Evolutionary conservation across 1,140 invertebrate genomes (phyloP).

Genomic region (Onthophagus taurus): DNA sequence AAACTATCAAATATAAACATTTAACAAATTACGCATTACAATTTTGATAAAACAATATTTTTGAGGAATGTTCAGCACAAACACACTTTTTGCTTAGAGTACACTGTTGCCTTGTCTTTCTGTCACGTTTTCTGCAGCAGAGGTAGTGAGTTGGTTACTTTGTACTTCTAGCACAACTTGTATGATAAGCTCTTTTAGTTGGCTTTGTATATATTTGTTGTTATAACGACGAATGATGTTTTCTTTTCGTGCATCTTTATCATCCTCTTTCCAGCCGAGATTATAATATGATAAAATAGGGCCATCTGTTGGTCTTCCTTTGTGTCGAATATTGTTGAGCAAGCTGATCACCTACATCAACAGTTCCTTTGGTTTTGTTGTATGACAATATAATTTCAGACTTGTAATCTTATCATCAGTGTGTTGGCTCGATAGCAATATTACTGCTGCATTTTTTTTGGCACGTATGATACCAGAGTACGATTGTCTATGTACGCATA

Average conservation of each 20-base stretch:
- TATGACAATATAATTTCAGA: no score
- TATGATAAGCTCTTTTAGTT: not conserved
- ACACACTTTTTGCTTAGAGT: no score
- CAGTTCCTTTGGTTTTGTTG: no score
- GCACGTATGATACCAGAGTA: slow-evolving; percentile 18
- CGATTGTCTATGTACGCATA: no score
- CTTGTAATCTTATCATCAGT: slow-evolving; percentile 17
- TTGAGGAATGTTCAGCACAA: slow-evolving; percentile 1
- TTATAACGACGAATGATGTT: no score
- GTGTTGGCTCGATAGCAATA: slow-evolving; percentile 19
- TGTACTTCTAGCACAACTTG: not conserved
- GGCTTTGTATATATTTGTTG: no score
- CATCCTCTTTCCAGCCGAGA: slow-evolving; percentile 3
- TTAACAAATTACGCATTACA: not conserved
- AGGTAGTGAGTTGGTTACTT: not conserved
- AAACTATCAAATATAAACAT: not conserved
- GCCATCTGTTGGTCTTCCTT: slow-evolving; percentile 13
- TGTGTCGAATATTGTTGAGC: no score
- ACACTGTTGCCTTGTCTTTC: slow-evolving; percentile 1
- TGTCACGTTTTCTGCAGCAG: not conserved
- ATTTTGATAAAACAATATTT: not conserved
- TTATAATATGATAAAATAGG: slow-evolving; percentile 11
- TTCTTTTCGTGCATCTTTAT: no score
- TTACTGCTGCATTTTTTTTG: slow-evolving; percentile 16
- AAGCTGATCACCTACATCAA: no score